These are phyloP conservation scores for Sminthurides bifidus DNA, from an alignment of 1,140 invertebrate species.

Conservation along the genomic window DNA sequence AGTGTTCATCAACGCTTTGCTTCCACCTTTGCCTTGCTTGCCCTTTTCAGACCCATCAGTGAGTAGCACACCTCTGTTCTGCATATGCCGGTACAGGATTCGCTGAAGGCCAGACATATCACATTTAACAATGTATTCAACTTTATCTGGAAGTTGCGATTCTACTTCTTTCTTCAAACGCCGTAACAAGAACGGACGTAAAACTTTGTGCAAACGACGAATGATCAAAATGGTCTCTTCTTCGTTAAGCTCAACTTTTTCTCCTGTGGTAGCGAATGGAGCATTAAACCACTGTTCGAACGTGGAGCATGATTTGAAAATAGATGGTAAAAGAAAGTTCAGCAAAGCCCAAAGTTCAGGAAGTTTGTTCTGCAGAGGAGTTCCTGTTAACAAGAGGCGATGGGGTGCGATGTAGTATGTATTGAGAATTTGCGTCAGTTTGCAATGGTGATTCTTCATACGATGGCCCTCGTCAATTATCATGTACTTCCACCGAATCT, in stretches of 20 bases:
- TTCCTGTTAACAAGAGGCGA: constrained; percentile 53
- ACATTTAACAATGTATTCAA: constrained; percentile 61
- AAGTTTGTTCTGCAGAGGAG: constrained; percentile 54
- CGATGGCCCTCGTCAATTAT: constrained; percentile 63
- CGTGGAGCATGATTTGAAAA: constrained; percentile 55
- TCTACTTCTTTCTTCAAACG: constrained; percentile 61
- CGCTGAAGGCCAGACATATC: constrained; percentile 56
- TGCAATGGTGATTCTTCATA: constrained; percentile 66
- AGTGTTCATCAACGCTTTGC: constrained; percentile 52
- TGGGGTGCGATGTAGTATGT: constrained; percentile 54
- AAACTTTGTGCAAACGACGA: constrained; percentile 57
- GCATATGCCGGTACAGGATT: constrained; percentile 46
- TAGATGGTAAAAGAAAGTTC: constrained; percentile 57
- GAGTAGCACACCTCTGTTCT: constrained; percentile 48
- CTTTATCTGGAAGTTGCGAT: constrained; percentile 57
- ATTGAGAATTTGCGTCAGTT: constrained; percentile 54
- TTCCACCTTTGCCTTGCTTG: constrained; percentile 45
- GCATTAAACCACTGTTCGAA: constrained; percentile 51
- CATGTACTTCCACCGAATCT: constrained; percentile 63
- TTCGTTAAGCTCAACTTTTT: constrained; percentile 52
- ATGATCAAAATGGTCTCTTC: constrained; percentile 64
- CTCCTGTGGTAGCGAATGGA: constrained; percentile 51
- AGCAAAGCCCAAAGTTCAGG: constrained; percentile 57
- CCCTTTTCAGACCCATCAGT: constrained; percentile 49
- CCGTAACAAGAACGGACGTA: constrained; percentile 53